Evolutionary conservation across 2,888 invertebrate genomes (phyloP).

Genomic region (Kryphioiulus occultus): DNA sequence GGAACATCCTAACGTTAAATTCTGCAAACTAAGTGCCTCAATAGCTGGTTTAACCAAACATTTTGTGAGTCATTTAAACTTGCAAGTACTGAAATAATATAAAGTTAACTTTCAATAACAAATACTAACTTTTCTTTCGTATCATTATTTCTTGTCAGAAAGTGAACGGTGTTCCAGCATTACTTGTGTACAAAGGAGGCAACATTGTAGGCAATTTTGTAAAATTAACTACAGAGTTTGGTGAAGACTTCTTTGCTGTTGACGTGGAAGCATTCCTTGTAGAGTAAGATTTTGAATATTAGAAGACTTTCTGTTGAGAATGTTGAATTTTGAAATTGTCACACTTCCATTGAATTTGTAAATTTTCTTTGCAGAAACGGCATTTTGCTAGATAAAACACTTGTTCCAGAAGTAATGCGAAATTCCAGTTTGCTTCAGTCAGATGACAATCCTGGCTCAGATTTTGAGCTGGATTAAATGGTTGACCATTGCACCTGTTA

Average conservation of each 20-base stretch:
- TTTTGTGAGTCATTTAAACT: slow-evolving; percentile 67
- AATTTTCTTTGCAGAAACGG: slow-evolving; percentile 47
- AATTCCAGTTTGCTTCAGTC: not conserved
- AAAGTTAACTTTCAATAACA: not conserved
- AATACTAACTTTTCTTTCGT: not conserved
- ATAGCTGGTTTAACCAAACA: slow-evolving; percentile 84
- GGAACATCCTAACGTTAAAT: slow-evolving; percentile 85
- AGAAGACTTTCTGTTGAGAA: not conserved
- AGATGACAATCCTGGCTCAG: not conserved
- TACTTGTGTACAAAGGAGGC: slow-evolving; percentile 88
- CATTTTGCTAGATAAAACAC: slow-evolving; percentile 48
- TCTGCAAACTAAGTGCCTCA: slow-evolving; percentile 83
- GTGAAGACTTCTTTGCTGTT: slow-evolving; percentile 86
- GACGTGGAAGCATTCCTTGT: slow-evolving; percentile 91
- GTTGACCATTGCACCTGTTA: not conserved
- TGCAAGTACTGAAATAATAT: not conserved
- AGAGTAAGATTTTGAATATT: slow-evolving; percentile 66
- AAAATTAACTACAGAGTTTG: slow-evolving; percentile 83
- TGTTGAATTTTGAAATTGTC: not conserved
- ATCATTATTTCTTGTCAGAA: slow-evolving; percentile 62
- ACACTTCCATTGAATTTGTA: not conserved
- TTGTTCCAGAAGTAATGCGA: slow-evolving; percentile 49
- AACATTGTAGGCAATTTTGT: slow-evolving; percentile 93
- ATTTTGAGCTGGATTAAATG: slow-evolving; percentile 46
- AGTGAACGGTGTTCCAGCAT: slow-evolving; percentile 85